Evolutionary conservation across 2,888 invertebrate species (phyloP), one percentile per base, ranked within the genome.

Genomic region (Eulithis prunata): DNA sequence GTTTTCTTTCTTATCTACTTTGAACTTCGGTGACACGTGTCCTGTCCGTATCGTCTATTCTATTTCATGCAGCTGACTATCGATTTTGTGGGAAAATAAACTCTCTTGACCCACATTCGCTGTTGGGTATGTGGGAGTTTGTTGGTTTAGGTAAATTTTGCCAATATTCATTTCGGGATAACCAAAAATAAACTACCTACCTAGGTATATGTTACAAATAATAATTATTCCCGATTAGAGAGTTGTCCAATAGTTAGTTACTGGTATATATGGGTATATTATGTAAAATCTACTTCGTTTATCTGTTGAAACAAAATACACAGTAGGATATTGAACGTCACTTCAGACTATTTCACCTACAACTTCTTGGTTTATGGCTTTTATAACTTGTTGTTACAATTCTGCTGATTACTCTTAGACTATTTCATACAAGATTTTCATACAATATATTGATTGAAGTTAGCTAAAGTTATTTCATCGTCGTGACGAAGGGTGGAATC

Each of bases 71-170:
- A 52, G 69, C 38, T 47, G 38, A 21, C 49, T 65, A 68, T 67
- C 58, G 67, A 69, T 66, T 68, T 57, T 68, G 66, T 66, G 62
- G 56, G 56, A 61, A 49, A 41, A 66, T 47, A 14, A 64, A 60
- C 59, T 67, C 61, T 68, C 71, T 61, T 67, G 68, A 69, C 71
- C 67, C 57, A 71, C 62, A 64, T 66, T 60, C 54, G 47, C 52
- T 47, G 0, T 53, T 52, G 60, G 59, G 60, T 64, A 62, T 57
- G 56, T 28, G 57, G 62, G 57, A 57, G 57, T 62, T 62, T 10
- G 36, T 10, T 13, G 47, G 14, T 58, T 61, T 46, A 61, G 47
- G 58, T 62, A 61, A 36, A 38, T 51, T 28, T 12, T 51, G 2
- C 0, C 32, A 51, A 32, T 6, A 32, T 32, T 4, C 32, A 32